Base-by-base conservation (phyloP, 2,888 invertebrate species). In the Glyphotaelius pellucidus region DNA sequence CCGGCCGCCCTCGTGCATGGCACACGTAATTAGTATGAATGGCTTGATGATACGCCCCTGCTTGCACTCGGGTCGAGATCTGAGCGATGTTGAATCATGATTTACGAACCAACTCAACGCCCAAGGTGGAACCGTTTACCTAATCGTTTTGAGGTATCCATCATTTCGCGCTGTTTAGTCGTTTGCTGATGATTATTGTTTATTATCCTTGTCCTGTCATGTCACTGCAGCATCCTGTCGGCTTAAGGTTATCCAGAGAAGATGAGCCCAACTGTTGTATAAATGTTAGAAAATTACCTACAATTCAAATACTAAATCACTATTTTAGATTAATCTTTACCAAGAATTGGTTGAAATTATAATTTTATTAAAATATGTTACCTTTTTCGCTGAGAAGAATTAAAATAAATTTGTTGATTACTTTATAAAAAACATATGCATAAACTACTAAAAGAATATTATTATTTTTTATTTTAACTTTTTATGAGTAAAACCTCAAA, bases 111-210 rank as follows among this genome's bases (percentile, higher is more conserved):
- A 1, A 67, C 67, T 67, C n/a, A n/a, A 25, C 67, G 67, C 67
- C 67, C 67, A 67, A 67, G 67, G 67, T 67, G 67, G 67, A 67
- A n/a, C 67, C 67, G 67, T 67, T 67, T 67, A 67, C 67, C 9
- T 67, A 67, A 67, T 67, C 67, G 67, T 67, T 67, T 67, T 67
- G 67, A 67, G 67, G 67, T 67, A 67, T 67, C n/a, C 67, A 67
- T 67, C 67, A 67, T 67, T 67, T 67, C 67, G 25, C 25, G 67
- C 25, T 67, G 25, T 67, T 67, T 67, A 52, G 52, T 52, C 52
- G 52, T 52, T 52, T 15, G 14, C 52, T 52, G 67, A 25, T 67
- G 67, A 9, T 67, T 25, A 67, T 67, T 67, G 25, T 67, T n/a
- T 67, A 67, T 67, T 7, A 25, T 25, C 25, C 67, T 67, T 67